phyloP scores from a whole-genome alignment of 2,797 vertebrate genomes.

The Rhinatrema bivittatum region DNA sequence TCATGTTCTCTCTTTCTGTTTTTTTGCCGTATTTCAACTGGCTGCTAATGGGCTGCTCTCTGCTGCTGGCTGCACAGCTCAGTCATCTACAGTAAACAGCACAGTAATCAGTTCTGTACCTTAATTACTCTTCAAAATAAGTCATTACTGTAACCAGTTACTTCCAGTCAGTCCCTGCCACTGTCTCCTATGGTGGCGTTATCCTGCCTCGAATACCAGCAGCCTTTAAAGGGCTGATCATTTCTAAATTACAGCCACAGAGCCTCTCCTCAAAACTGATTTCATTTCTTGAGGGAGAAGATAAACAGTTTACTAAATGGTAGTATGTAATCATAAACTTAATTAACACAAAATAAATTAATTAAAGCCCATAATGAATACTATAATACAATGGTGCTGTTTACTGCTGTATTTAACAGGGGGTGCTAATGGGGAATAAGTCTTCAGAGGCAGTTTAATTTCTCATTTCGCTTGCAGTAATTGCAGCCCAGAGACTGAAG shows the following conservation, averaged over 20 bases:
- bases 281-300: slow-evolving; percentile 32
- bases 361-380: slow-evolving; percentile 30
- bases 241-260: slow-evolving; percentile 32
- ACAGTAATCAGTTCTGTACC: too few species aligned
- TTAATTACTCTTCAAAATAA: too few species aligned
- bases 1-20: too few species aligned
- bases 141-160: too few species aligned
- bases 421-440: slow-evolving; percentile 5
- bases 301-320: slow-evolving; percentile 26
- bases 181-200: too few species aligned
- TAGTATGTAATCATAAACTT: slow-evolving; percentile 34
- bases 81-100: too few species aligned
- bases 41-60: too few species aligned
- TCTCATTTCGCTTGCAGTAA: background rate
- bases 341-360: slow-evolving; percentile 41
- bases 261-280: slow-evolving; percentile 19
- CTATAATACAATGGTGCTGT: slow-evolving; percentile 2
- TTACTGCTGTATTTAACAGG: slow-evolving; percentile 9
- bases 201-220: slow-evolving; percentile 20
- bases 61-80: too few species aligned
- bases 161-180: too few species aligned
- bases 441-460: slow-evolving; percentile 1
- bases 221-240: slow-evolving; percentile 28
- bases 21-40: too few species aligned
- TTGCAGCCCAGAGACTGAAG: background rate